Conservation (phyloP, 2,888 invertebrate genomes). For the Mystacides longicornis region DNA sequence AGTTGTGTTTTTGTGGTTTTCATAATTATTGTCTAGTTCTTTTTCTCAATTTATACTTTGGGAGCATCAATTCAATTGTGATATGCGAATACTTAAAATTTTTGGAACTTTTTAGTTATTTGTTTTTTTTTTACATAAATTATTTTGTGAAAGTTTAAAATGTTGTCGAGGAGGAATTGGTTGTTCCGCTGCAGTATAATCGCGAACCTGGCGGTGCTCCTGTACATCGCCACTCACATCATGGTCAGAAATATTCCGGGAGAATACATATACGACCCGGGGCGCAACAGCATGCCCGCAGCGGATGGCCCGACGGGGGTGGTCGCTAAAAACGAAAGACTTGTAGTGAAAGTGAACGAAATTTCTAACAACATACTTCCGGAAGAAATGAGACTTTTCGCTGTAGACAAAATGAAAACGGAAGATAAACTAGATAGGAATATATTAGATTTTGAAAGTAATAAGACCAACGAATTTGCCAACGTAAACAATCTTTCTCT, state of each 20-base stretch:
- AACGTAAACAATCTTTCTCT: constrained; percentile 26
- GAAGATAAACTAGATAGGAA: constrained; percentile 23
- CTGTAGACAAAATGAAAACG: constrained; percentile 9
- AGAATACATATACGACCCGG: constrained; percentile 19
- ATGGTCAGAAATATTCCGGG: constrained; percentile 36
- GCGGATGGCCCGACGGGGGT: not conserved
- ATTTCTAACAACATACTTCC: constrained; percentile 27
- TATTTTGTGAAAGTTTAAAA: too few species aligned
- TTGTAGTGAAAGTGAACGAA: not conserved
- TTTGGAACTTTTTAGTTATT: not conserved
- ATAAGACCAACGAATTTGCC: not conserved
- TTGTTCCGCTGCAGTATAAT: constrained; percentile 67
- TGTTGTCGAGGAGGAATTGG: constrained; percentile 58
- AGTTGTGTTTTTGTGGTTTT: too few species aligned
- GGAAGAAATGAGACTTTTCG: constrained; percentile 19
- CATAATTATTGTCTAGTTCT: not conserved
- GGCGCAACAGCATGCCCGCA: constrained; percentile 15
- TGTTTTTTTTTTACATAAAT: not conserved
- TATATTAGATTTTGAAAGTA: constrained; percentile 37
- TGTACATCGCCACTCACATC: constrained; percentile 64
- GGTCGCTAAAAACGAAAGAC: constrained; percentile 4
- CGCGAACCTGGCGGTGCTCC: constrained; percentile 62
- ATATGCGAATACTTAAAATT: not conserved
- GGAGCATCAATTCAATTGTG: too few species aligned
- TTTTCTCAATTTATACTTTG: too few species aligned